A percentile compares a stretch with the other conserved stretches of the same genome.
phyloP scores from a whole-genome alignment of 2,888 invertebrate species.

The Fabriciana adippe region DNA sequence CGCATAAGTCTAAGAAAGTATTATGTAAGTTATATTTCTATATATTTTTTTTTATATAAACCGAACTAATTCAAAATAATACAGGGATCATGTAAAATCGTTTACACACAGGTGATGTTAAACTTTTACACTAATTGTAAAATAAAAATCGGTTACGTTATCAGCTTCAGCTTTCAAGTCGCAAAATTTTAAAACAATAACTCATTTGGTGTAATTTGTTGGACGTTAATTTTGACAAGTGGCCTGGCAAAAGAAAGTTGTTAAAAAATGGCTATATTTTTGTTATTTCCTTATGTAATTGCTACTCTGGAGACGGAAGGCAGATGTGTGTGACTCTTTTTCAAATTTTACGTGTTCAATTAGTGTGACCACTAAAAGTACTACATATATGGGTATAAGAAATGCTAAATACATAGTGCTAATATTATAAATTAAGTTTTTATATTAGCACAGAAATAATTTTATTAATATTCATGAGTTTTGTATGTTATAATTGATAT shows the following conservation, averaged over 20 bases:
- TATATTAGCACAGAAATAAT: too few relatives aligned
- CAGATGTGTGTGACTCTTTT: conserved; percentile 76
- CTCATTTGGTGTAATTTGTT: conserved; percentile 53
- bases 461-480: too few relatives aligned
- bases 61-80: too few relatives aligned
- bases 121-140: not conserved
- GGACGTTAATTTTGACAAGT: conserved; percentile 51
- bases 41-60: too few relatives aligned
- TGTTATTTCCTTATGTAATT: conserved; percentile 70
- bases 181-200: conserved; percentile 49
- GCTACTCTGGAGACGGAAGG: conserved; percentile 64
- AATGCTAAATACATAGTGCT: too few relatives aligned
- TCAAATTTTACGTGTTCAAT: conserved; percentile 66
- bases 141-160: not conserved
- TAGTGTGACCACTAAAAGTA: conserved; percentile 42
- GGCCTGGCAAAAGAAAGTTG: conserved; percentile 56
- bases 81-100: too few relatives aligned
- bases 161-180: not conserved
- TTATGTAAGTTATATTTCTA: too few relatives aligned
- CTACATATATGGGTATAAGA: not conserved
- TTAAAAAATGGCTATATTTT: conserved; percentile 61
- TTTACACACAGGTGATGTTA: not conserved
- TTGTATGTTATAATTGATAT: too few relatives aligned
- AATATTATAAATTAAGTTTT: too few relatives aligned
- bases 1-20: too few relatives aligned